Conservation (phyloP, 1,140 invertebrate genomes). For the Drosophila auraria region DNA sequence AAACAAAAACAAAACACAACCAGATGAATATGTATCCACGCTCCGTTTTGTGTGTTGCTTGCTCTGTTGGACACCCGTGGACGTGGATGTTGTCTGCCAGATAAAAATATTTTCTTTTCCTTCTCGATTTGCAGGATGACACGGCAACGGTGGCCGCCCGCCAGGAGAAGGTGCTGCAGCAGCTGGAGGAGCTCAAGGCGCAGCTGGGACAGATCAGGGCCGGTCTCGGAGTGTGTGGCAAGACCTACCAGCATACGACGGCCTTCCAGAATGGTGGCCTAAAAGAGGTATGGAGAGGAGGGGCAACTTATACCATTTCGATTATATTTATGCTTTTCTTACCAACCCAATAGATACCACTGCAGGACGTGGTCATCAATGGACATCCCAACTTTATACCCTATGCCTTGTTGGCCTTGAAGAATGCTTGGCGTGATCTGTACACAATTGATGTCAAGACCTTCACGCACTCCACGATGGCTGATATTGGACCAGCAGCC, state of each 20-base stretch:
- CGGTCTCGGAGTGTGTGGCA: slow-evolving; percentile 70
- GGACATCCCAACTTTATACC: slow-evolving; percentile 84
- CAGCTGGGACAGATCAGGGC: slow-evolving; percentile 71
- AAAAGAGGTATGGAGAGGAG: slow-evolving; percentile 55
- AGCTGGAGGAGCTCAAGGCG: slow-evolving; percentile 75
- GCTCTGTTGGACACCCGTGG: slow-evolving; percentile 29
- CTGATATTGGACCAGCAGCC: slow-evolving; percentile 74
- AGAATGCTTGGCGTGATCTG: slow-evolving; percentile 77
- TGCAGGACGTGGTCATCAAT: slow-evolving; percentile 83
- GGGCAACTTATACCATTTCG: background rate
- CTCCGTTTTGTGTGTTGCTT: slow-evolving; percentile 53
- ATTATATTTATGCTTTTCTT: background rate
- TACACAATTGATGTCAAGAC: slow-evolving; percentile 80
- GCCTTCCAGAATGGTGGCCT: slow-evolving; percentile 70
- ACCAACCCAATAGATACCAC: slow-evolving; percentile 53
- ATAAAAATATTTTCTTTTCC: slow-evolving; percentile 12
- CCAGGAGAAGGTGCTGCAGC: slow-evolving; percentile 73
- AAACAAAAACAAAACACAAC: slow-evolving; percentile 22
- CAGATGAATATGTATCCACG: slow-evolving; percentile 39
- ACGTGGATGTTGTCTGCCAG: slow-evolving; percentile 8
- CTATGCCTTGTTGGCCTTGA: slow-evolving; percentile 78
- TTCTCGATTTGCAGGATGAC: slow-evolving; percentile 45
- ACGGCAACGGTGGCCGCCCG: slow-evolving; percentile 59
- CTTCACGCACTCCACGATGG: slow-evolving; percentile 81
- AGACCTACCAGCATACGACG: slow-evolving; percentile 63